phyloP scores from a whole-genome alignment of 2,797 vertebrate species.

The Squalus acanthias region DNA sequence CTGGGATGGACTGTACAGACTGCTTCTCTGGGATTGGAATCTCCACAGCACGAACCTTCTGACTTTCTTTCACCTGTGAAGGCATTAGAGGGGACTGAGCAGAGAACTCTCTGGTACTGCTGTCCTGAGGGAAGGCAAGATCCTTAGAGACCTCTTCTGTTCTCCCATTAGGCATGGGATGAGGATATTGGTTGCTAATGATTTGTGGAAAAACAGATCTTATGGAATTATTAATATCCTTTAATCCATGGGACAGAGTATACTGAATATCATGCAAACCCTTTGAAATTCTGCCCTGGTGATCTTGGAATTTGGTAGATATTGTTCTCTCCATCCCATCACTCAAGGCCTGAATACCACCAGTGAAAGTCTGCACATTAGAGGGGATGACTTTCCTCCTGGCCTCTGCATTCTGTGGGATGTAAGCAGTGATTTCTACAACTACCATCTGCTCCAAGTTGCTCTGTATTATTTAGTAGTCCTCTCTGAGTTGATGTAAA shows the following conservation, averaged over 20 bases:
- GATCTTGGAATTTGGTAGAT: neutral
- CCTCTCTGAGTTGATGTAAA: neutral
- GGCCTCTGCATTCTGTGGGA: neutral
- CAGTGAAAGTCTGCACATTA: neutral
- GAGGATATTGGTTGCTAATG: neutral
- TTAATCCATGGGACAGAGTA: neutral
- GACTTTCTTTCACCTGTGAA: neutral
- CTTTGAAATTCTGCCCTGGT: neutral
- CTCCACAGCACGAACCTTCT: neutral
- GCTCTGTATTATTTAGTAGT: neutral
- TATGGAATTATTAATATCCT: neutral
- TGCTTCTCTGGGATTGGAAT: neutral
- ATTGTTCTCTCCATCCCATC: neutral
- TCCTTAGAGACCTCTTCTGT: neutral
- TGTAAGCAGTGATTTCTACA: neutral
- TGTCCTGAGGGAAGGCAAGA: neutral
- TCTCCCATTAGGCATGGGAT: neutral
- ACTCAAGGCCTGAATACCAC: neutral
- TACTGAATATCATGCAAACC: neutral
- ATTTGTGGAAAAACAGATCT: neutral
- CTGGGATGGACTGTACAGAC: neutral
- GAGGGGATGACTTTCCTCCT: neutral
- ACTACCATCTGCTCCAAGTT: neutral
- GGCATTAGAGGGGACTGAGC: neutral
- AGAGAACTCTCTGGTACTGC: neutral